A percentile compares a stretch with the other conserved stretches of the same genome.
Conservation (phyloP, 2,113 vertebrate genomes). For the Orycteropus afer region DNA sequence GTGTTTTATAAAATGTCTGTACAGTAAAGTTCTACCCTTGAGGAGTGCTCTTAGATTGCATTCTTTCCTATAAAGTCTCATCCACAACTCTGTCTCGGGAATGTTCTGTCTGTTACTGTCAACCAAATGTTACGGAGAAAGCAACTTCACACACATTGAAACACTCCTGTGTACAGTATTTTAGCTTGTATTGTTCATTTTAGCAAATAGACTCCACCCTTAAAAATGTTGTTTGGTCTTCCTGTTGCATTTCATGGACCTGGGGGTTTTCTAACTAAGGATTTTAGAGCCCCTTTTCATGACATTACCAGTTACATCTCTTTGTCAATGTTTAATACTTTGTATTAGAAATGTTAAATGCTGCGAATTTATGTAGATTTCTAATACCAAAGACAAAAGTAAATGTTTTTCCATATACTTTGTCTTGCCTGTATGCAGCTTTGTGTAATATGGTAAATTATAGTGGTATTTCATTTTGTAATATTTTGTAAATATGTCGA, state of each 20-base stretch:
- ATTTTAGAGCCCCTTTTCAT: not conserved
- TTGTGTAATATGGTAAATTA: constrained; percentile 58
- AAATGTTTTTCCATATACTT: constrained; percentile 53
- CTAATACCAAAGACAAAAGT: constrained; percentile 80
- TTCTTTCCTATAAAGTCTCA: constrained; percentile 60
- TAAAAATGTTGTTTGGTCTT: constrained; percentile 35
- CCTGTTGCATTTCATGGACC: constrained; percentile 60
- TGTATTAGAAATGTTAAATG: constrained; percentile 63
- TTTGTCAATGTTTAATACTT: constrained; percentile 64
- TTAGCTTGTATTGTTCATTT: constrained; percentile 1
- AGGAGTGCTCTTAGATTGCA: not conserved
- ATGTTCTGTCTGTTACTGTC: constrained; percentile 41
- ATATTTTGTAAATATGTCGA: constrained; percentile 83
- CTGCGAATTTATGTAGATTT: constrained; percentile 66
- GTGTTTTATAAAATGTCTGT: constrained; percentile 70
- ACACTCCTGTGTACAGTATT: not conserved
- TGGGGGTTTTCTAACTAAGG: not conserved
- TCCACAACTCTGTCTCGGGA: not conserved
- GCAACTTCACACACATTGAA: not conserved
- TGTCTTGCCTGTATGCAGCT: constrained; percentile 65
- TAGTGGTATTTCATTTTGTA: constrained; percentile 71
- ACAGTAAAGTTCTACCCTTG: not conserved
- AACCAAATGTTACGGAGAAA: not conserved
- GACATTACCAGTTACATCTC: not conserved
- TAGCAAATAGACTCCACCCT: not conserved